Percentiles rank a stretch among this genome's conserved stretches.
phyloP scores from a whole-genome alignment of 1,140 invertebrate genomes.

The Lerema accius region DNA sequence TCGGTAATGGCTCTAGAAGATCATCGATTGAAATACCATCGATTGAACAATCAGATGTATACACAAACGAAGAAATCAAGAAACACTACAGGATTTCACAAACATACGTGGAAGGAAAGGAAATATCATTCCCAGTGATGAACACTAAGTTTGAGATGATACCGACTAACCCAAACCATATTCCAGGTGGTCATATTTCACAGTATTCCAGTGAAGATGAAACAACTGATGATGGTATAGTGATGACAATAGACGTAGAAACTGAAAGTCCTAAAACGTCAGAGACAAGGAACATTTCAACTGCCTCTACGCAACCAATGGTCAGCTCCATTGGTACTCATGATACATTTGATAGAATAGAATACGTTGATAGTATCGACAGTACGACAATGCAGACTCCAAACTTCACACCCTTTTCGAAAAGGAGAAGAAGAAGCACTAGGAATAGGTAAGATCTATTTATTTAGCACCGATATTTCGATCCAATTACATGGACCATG shows the following conservation, averaged over 20 bases:
- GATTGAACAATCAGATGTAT: slow-evolving; percentile 67
- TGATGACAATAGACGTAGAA: slow-evolving; percentile 72
- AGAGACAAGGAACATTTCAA: slow-evolving; percentile 52
- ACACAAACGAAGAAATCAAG: slow-evolving; percentile 73
- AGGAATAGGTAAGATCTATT: slow-evolving; percentile 51
- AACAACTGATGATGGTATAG: slow-evolving; percentile 51
- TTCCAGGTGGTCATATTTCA: slow-evolving; percentile 43
- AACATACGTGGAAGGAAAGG: slow-evolving; percentile 74
- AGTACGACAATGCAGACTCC: slow-evolving; percentile 42
- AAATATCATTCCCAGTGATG: slow-evolving; percentile 62
- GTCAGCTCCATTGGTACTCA: slow-evolving; percentile 49
- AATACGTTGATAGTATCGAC: slow-evolving; percentile 51
- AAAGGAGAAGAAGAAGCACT: slow-evolving; percentile 51
- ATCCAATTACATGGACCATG: too few species aligned
- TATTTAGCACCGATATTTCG: too few species aligned
- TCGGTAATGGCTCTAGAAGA: slow-evolving; percentile 60
- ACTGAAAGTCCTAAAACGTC: slow-evolving; percentile 58
- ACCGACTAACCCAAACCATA: slow-evolving; percentile 16
- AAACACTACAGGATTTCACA: slow-evolving; percentile 75
- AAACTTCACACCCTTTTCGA: slow-evolving; percentile 60
- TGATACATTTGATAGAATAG: slow-evolving; percentile 69
- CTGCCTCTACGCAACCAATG: slow-evolving; percentile 57
- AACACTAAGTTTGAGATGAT: slow-evolving; percentile 47
- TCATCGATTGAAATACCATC: slow-evolving; percentile 72
- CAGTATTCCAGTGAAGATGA: slow-evolving; percentile 69